These are phyloP conservation scores for Thalassaphorura encarpata DNA, from an alignment of 1,140 invertebrate species.

Conservation along the genomic window DNA sequence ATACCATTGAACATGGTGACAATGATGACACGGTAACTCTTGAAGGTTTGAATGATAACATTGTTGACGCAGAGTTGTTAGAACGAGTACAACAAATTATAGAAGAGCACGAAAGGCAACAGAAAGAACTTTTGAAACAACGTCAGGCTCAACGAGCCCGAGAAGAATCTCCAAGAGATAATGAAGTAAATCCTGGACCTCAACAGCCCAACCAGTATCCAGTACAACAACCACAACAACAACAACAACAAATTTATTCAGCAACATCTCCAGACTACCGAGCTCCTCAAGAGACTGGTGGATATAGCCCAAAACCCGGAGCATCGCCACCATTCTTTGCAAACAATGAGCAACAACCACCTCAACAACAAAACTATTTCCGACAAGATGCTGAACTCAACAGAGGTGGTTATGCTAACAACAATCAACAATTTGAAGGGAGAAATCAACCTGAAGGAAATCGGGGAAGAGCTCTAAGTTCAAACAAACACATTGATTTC, in stretches of 20 bases:
- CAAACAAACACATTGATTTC: conserved; percentile 24
- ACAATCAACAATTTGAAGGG: not conserved
- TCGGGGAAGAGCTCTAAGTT: too few species aligned
- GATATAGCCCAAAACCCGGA: not conserved
- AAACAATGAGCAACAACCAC: not conserved
- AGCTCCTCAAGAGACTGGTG: not conserved
- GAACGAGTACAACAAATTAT: conserved; percentile 30
- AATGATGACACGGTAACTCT: not conserved
- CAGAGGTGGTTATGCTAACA: too few species aligned
- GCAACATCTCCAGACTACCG: not conserved
- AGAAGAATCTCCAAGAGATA: not conserved
- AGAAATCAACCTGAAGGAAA: conserved; percentile 1
- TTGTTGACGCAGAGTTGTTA: conserved; percentile 27
- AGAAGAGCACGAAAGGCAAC: conserved; percentile 31
- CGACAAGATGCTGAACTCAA: too few species aligned
- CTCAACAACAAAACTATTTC: too few species aligned
- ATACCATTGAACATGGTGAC: not conserved
- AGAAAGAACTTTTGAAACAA: conserved; percentile 18
- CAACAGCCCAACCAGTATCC: too few species aligned
- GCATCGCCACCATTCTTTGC: too few species aligned
- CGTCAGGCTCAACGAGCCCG: not conserved
- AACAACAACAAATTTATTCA: not conserved
- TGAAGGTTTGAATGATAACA: conserved; percentile 22
- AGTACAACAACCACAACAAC: not conserved
- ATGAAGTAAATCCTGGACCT: too few species aligned